Percentiles rank a stretch among this genome's conserved stretches.
phyloP scores from a whole-genome alignment of 1,140 invertebrate species.

The Episyrphus balteatus region DNA sequence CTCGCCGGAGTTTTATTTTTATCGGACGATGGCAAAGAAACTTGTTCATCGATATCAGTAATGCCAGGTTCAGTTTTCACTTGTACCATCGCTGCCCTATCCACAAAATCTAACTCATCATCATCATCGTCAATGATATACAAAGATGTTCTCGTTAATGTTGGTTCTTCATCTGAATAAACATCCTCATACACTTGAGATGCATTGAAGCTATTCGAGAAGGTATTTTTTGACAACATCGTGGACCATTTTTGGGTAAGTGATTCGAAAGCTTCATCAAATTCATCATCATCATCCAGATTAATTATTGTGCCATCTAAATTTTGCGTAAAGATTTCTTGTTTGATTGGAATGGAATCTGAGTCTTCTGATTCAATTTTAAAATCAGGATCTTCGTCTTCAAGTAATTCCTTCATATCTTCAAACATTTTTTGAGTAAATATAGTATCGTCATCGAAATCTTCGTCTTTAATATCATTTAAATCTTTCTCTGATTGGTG shows the following conservation, averaged over 20 bases:
- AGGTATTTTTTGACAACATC: slow-evolving; percentile 8
- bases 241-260: slow-evolving; percentile 24
- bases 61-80: too few relatives aligned
- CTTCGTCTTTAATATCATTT: slow-evolving; percentile 25
- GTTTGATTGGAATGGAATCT: neutral
- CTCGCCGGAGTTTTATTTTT: too few relatives aligned
- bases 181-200: slow-evolving; percentile 4
- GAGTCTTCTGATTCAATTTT: neutral
- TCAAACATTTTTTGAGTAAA: neutral
- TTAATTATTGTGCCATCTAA: too few relatives aligned
- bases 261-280: slow-evolving; percentile 17
- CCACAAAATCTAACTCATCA: too few relatives aligned
- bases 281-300: too few relatives aligned
- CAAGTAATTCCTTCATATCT: slow-evolving; percentile 5
- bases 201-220: slow-evolving; percentile 11
- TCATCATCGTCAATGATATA: too few relatives aligned
- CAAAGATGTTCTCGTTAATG: too few relatives aligned
- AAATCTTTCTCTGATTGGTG: neutral
- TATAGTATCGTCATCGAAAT: slow-evolving; percentile 6
- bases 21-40: too few relatives aligned
- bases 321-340: too few relatives aligned
- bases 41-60: too few relatives aligned
- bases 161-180: neutral
- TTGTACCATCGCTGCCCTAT: too few relatives aligned
- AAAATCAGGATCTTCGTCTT: slow-evolving; percentile 7